Percentiles rank a stretch among this genome's conserved stretches.
Conservation (phyloP, 1,140 invertebrate species). For the Drosophila bocki region DNA sequence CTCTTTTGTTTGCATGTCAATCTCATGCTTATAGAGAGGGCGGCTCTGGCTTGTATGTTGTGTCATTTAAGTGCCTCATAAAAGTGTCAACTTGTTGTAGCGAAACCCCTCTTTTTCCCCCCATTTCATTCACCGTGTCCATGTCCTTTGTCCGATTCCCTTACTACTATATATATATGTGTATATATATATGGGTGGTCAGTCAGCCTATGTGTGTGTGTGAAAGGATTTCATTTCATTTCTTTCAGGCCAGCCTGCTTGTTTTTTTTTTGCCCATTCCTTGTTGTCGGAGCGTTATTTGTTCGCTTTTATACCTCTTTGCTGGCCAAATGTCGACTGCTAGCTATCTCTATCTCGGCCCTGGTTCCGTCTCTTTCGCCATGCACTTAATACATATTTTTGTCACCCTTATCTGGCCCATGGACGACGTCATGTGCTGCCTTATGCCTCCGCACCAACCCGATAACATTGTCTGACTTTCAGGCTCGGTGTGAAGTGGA, state of each 20-base stretch:
- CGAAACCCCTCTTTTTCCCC: constrained; percentile 5
- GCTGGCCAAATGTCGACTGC: constrained; percentile 54
- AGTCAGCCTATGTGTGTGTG: constrained; percentile 27
- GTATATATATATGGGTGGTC: constrained; percentile 33
- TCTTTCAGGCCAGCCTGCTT: constrained; percentile 52
- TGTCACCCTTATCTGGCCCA: constrained; percentile 80
- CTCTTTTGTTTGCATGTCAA: constrained; percentile 74
- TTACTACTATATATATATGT: constrained; percentile 6
- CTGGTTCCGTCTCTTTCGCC: constrained; percentile 24
- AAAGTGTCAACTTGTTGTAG: constrained; percentile 81
- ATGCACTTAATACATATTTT: constrained; percentile 82
- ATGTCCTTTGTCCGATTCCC: constrained; percentile 42
- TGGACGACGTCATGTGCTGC: constrained; percentile 68
- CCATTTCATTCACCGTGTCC: constrained; percentile 21
- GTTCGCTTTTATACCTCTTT: constrained; percentile 73
- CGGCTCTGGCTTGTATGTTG: constrained; percentile 59
- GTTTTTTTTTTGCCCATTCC: constrained; percentile 15
- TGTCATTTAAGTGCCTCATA: constrained; percentile 83
- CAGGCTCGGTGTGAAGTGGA: constrained; percentile 45
- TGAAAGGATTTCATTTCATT: constrained; percentile 79
- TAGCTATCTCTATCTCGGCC: constrained; percentile 22
- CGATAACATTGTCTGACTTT: constrained; percentile 73
- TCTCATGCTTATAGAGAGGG: constrained; percentile 57
- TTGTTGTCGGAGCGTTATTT: constrained; percentile 50
- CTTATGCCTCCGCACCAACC: constrained; percentile 25